phyloP scores from a whole-genome alignment of 1,140 invertebrate species.

The Platyura marginata region DNA sequence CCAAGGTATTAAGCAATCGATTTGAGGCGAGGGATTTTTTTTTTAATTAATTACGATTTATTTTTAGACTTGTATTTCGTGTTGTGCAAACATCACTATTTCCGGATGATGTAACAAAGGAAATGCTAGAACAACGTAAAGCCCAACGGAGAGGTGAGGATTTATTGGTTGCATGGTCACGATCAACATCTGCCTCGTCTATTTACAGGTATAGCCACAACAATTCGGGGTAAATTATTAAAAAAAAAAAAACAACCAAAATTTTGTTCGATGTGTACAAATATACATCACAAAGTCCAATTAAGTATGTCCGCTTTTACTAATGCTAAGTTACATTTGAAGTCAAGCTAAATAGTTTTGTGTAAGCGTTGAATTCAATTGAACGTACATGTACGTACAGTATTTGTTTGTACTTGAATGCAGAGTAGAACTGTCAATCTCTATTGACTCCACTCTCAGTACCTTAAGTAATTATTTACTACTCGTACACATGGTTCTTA shows the following conservation, averaged over 20 bases:
- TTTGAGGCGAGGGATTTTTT: not conserved
- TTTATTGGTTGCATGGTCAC: conserved; percentile 42
- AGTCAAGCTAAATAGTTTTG: too few relatives aligned
- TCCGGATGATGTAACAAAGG: conserved; percentile 33
- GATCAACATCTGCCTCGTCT: conserved; percentile 40
- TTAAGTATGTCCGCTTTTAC: too few relatives aligned
- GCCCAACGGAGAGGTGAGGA: conserved; percentile 33
- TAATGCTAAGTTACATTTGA: too few relatives aligned
- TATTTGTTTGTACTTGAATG: too few relatives aligned
- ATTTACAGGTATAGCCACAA: conserved; percentile 34
- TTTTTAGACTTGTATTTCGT: conserved; percentile 26
- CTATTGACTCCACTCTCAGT: too few relatives aligned
- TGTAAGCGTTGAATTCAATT: too few relatives aligned
- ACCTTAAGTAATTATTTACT: too few relatives aligned
- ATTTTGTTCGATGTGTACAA: too few relatives aligned
- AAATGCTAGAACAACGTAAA: conserved; percentile 27
- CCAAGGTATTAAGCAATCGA: conserved; percentile 49
- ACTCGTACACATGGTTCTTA: too few relatives aligned
- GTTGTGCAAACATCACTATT: conserved; percentile 26
- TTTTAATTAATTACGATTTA: not conserved
- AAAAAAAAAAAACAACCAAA: not conserved
- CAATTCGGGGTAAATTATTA: conserved; percentile 1
- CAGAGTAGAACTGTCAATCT: too few relatives aligned
- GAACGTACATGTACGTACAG: too few relatives aligned
- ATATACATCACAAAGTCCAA: too few relatives aligned